phyloP scores from a whole-genome alignment of 2,113 vertebrate species.

The Ceratotherium simum region DNA sequence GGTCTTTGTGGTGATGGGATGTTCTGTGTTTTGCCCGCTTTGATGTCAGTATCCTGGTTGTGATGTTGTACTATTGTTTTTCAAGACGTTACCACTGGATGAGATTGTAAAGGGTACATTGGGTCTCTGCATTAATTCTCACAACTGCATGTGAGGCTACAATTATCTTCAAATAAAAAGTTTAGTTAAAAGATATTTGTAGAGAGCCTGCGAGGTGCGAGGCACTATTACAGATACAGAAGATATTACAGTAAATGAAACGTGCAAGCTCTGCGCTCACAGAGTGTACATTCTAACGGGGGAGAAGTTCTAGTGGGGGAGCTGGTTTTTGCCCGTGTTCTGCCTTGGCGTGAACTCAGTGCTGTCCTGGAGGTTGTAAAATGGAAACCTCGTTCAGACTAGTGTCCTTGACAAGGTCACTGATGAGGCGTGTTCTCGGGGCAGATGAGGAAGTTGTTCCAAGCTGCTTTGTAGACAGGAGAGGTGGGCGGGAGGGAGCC shows the following conservation, averaged over 20 bases:
- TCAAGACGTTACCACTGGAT: background rate
- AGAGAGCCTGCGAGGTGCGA: background rate
- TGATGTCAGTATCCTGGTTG: background rate
- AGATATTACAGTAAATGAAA: background rate
- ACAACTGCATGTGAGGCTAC: background rate
- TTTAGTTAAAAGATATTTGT: background rate
- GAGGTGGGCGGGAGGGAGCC: background rate
- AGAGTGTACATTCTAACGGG: background rate
- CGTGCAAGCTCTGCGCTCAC: background rate
- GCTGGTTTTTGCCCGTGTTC: background rate
- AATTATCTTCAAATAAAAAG: conserved; percentile 10
- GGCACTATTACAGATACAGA: background rate
- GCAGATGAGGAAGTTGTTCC: background rate
- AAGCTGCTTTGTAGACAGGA: background rate
- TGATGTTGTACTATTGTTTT: background rate
- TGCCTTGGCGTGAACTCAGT: background rate
- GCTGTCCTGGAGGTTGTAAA: background rate
- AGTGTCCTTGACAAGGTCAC: background rate
- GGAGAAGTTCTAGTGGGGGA: background rate
- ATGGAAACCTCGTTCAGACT: background rate
- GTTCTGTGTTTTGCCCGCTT: background rate
- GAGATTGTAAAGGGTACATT: background rate
- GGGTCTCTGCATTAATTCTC: background rate
- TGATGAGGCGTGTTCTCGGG: background rate
- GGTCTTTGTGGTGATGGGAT: background rate